Evolutionary conservation across 2,888 invertebrate genomes (phyloP).

Genomic region (Dynastes maya): DNA sequence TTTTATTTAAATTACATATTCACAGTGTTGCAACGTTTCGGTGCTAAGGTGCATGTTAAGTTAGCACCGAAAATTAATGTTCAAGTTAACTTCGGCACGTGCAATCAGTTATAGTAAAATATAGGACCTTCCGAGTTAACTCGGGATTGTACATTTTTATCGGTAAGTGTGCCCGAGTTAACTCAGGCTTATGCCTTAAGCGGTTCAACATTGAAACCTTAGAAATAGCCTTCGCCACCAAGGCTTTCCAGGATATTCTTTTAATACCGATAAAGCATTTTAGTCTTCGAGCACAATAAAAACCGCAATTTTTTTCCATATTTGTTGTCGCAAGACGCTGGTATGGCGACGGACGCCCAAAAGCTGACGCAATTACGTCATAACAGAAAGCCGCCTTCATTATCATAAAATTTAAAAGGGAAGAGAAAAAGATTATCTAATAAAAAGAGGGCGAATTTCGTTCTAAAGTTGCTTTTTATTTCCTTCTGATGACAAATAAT

Average conservation of each 20-base stretch:
- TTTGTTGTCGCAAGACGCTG: constrained; percentile 16
- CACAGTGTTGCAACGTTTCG: too few species aligned
- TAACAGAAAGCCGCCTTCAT: constrained; percentile 26
- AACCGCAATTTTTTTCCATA: constrained; percentile 22
- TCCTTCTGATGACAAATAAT: constrained; percentile 45
- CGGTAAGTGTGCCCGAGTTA: too few species aligned
- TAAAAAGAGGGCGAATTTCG: constrained; percentile 24
- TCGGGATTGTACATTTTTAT: too few species aligned
- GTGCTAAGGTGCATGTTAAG: too few species aligned
- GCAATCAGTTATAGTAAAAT: too few species aligned
- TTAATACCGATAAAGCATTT: not conserved
- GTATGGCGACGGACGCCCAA: not conserved
- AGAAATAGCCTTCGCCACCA: too few species aligned
- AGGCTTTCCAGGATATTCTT: not conserved
- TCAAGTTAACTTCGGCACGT: too few species aligned
- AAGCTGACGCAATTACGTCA: constrained; percentile 14
- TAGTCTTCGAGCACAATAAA: not conserved
- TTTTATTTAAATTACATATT: too few species aligned
- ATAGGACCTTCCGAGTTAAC: too few species aligned
- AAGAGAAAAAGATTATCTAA: constrained; percentile 26
- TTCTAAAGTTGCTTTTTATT: constrained; percentile 42
- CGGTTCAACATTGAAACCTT: too few species aligned
- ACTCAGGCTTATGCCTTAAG: too few species aligned
- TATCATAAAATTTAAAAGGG: constrained; percentile 43
- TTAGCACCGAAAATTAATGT: too few species aligned